These are phyloP conservation scores for Ictalurus punctatus DNA, from an alignment of 2,113 vertebrate genomes.

Conservation along the genomic window DNA sequence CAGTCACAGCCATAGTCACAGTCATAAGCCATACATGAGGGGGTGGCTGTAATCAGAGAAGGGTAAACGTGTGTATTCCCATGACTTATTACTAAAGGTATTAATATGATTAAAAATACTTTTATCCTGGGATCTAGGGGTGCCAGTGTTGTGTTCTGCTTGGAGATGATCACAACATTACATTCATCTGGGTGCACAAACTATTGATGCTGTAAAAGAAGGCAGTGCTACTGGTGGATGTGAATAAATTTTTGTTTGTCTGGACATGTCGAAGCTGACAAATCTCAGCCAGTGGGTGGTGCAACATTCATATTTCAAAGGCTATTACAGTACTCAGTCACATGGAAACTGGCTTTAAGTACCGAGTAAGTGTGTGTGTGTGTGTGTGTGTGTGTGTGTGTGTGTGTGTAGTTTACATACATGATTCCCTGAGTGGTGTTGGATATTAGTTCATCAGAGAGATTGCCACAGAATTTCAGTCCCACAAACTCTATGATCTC, in stretches of 20 bases:
- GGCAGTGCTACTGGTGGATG: neutral
- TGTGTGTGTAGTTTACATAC: conserved; percentile 59
- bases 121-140: neutral
- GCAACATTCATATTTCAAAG: neutral
- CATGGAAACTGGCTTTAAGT: neutral
- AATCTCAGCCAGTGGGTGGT: conserved; percentile 10
- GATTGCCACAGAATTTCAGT: conserved; percentile 75
- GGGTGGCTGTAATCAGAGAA: no score
- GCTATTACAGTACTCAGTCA: neutral
- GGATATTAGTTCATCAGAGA: neutral
- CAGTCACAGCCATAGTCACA: neutral
- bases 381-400: neutral
- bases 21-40: neutral
- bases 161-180: neutral
- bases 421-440: conserved; percentile 53
- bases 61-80: no score
- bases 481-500: conserved; percentile 85
- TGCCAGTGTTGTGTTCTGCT: neutral
- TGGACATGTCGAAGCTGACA: neutral
- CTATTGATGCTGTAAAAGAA: neutral
- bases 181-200: neutral
- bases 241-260: neutral
- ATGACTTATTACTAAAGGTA: neutral
- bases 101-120: neutral
- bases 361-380: neutral